These are phyloP conservation scores for Pyralis farinalis DNA, from an alignment of 2,888 invertebrate species.

Conservation along the genomic window DNA sequence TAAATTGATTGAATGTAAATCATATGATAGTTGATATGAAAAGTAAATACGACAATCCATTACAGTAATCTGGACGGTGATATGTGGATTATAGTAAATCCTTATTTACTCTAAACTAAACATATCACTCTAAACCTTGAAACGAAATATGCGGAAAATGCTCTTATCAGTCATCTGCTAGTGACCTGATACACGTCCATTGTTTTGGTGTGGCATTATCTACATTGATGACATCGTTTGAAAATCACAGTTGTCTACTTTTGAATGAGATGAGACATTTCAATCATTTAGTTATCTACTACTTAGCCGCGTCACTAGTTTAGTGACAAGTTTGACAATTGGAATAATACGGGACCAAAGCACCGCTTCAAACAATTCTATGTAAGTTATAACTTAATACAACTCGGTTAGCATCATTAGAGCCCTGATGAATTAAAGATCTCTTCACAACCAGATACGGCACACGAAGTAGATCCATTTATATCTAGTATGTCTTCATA, in stretches of 20 bases:
- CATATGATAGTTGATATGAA: too few species aligned
- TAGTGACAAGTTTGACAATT: too few species aligned
- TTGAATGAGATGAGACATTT: not conserved
- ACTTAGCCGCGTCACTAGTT: too few species aligned
- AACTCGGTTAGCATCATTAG: not conserved
- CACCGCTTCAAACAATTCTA: not conserved
- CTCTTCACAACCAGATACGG: not conserved
- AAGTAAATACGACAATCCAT: constrained; percentile 1
- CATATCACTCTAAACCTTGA: constrained; percentile 1
- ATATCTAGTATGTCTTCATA: not conserved
- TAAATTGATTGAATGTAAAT: too few species aligned
- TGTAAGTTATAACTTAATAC: not conserved
- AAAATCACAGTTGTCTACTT: not conserved
- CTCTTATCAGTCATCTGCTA: constrained; percentile 6
- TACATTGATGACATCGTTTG: not conserved
- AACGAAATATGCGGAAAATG: constrained; percentile 2
- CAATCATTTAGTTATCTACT: too few species aligned
- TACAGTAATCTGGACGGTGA: constrained; percentile 2
- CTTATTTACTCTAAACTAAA: constrained; percentile 1
- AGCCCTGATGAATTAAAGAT: not conserved
- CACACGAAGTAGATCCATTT: not conserved
- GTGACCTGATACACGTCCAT: constrained; percentile 2
- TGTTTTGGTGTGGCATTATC: constrained; percentile 4
- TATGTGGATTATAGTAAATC: constrained; percentile 3
- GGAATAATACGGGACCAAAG: too few species aligned